Percentiles rank a stretch among this genome's conserved stretches.
These are phyloP conservation scores for Venustoraphidia nigricollis DNA, from an alignment of 2,888 invertebrate species.

Conservation along the genomic window DNA sequence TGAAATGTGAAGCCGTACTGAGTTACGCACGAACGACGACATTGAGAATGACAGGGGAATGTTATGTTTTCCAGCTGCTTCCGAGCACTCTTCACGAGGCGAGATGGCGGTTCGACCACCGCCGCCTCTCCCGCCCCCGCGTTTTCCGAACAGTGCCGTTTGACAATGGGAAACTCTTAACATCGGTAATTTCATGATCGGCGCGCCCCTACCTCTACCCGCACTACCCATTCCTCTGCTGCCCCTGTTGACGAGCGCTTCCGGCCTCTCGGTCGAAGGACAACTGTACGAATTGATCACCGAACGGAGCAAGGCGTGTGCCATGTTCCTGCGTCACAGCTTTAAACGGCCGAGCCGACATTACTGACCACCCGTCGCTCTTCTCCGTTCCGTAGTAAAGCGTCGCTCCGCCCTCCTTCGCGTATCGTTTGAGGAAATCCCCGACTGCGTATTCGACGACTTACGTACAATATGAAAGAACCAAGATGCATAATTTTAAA, in stretches of 20 bases:
- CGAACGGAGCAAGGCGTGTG: slow-evolving; percentile 46
- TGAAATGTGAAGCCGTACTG: not conserved
- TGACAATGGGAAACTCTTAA: slow-evolving; percentile 62
- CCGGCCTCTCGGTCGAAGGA: slow-evolving; percentile 36
- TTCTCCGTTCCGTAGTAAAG: not conserved
- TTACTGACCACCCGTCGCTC: slow-evolving; percentile 3
- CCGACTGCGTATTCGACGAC: too few species aligned
- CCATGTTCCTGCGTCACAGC: slow-evolving; percentile 50
- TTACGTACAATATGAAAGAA: too few species aligned
- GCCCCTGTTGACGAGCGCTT: slow-evolving; percentile 27
- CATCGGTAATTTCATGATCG: slow-evolving; percentile 32
- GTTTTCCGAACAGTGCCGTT: slow-evolving; percentile 64
- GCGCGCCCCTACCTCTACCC: slow-evolving; percentile 5
- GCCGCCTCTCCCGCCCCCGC: slow-evolving; percentile 67
- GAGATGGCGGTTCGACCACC: slow-evolving; percentile 56
- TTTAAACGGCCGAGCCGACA: slow-evolving; percentile 31
- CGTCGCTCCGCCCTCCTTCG: not conserved
- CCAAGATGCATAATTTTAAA: too few species aligned
- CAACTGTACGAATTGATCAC: slow-evolving; percentile 41
- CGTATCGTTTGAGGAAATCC: too few species aligned
- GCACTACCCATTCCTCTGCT: slow-evolving; percentile 18
- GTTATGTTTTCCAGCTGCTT: slow-evolving; percentile 48
- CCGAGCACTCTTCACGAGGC: slow-evolving; percentile 71
- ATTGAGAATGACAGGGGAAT: not conserved
- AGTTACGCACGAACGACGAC: not conserved